Conservation (phyloP, 1,140 invertebrate species). For the Danaus melanippus region DNA sequence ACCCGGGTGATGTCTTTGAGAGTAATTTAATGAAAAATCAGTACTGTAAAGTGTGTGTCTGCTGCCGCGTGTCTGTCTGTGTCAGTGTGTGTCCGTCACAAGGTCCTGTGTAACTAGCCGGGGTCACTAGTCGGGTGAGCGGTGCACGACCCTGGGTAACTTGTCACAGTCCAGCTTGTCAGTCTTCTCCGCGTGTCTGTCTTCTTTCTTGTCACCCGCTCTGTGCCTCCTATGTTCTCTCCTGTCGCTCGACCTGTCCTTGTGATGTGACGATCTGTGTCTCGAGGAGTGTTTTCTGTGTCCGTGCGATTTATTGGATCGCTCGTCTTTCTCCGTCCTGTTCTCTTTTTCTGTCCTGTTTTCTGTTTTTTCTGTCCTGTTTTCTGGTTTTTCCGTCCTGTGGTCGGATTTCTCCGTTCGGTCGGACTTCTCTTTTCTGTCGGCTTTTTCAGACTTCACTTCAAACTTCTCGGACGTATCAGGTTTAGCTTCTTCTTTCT, state of each 20-base stretch:
- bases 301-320: conserved; percentile 38
- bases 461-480: conserved; percentile 17
- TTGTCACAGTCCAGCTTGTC: conserved; percentile 33
- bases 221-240: conserved; percentile 46
- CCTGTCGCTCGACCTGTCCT: conserved; percentile 37
- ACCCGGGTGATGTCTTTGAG: too few species aligned
- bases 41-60: too few species aligned
- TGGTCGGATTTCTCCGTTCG: conserved; percentile 28
- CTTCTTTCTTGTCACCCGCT: conserved; percentile 42
- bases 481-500: conserved; percentile 11
- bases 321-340: conserved; percentile 21
- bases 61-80: too few species aligned
- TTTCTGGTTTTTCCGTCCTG: conserved; percentile 21
- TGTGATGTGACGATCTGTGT: conserved; percentile 51
- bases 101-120: conserved; percentile 18
- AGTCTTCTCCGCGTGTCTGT: conserved; percentile 40
- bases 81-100: conserved; percentile 4
- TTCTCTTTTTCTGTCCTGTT: conserved; percentile 12
- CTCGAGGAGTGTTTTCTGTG: conserved; percentile 51
- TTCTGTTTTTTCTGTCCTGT: conserved; percentile 26
- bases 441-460: conserved; percentile 15
- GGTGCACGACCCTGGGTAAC: conserved; percentile 48
- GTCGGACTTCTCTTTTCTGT: conserved; percentile 20
- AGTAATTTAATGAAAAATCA: too few species aligned
- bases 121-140: conserved; percentile 47